phyloP scores from a whole-genome alignment of 2,888 invertebrate genomes.

The Drosophila maculinotata region DNA sequence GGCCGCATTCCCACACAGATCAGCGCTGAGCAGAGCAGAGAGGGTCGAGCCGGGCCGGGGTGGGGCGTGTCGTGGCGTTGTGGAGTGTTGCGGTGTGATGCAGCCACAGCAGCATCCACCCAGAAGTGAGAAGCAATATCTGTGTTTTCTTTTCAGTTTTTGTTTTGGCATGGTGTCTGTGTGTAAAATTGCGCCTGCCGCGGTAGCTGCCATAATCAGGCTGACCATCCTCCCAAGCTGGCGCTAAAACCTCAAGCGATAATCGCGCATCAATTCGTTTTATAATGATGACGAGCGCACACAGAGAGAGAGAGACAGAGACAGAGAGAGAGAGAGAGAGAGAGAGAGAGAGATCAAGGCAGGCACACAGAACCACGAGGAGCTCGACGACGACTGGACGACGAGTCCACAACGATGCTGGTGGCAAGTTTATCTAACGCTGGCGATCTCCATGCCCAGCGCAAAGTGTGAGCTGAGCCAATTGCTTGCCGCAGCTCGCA shows the following conservation, averaged over 20 bases:
- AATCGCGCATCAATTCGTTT: slow-evolving; percentile 82
- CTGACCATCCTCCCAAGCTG: slow-evolving; percentile 65
- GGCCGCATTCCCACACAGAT: slow-evolving; percentile 78
- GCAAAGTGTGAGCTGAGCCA: slow-evolving; percentile 63
- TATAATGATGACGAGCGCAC: slow-evolving; percentile 79
- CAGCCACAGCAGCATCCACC: slow-evolving; percentile 35
- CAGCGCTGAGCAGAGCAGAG: slow-evolving; percentile 41
- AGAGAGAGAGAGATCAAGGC: slow-evolving; percentile 17
- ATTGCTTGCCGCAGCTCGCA: slow-evolving; percentile 52
- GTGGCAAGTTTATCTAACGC: slow-evolving; percentile 79
- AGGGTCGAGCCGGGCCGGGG: too few relatives aligned
- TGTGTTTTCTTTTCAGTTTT: slow-evolving; percentile 19
- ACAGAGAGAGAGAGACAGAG: slow-evolving; percentile 7
- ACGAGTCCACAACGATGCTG: slow-evolving; percentile 58
- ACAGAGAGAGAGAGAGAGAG: slow-evolving; percentile 4
- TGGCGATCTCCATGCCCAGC: slow-evolving; percentile 71
- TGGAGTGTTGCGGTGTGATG: slow-evolving; percentile 19
- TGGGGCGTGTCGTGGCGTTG: slow-evolving; percentile 3
- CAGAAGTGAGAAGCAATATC: slow-evolving; percentile 45
- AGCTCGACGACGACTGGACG: slow-evolving; percentile 4
- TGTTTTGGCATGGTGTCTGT: slow-evolving; percentile 21
- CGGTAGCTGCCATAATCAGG: slow-evolving; percentile 64
- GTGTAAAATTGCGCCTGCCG: slow-evolving; percentile 56
- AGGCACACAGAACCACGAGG: slow-evolving; percentile 2
- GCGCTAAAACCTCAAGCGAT: slow-evolving; percentile 79